Evolutionary conservation across 1,140 invertebrate genomes (phyloP), one percentile per base, ranked within the genome.

Genomic region (Ectropis grisescens): DNA sequence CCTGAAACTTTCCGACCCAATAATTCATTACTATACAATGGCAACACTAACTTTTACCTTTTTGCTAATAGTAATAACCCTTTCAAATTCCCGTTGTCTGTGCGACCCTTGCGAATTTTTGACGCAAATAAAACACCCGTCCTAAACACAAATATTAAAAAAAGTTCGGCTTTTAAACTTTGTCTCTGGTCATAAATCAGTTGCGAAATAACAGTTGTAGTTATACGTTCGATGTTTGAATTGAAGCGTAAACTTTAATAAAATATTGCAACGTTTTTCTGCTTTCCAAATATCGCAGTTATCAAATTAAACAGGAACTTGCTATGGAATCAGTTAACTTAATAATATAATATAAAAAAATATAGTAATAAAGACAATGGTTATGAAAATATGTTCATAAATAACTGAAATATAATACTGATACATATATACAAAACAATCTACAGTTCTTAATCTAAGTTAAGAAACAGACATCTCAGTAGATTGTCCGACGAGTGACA

Each of bases 21-120:
- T 80, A 80, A 78, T 81, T 81, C 76, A 81, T 81, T 81, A 81
- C 37, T 41, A 35, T 68, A 78, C 72, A 78, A 80, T 68, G 42
- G 50, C 53, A 58, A 66, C 58, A 75, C 67, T 64, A 71, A 70
- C 69, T 69, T 69, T 58, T 59, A 58, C 57, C 58, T 47, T 69
- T 58, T 47, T 69, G 65, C 51, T 75, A 80, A 71, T 78, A 78
- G 43, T 75, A 81, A 75, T 74, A 75, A 71, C 68, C 72, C 66
- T 75, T 76, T 56, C 47, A 50, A 47, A 16, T 25, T 41, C 32
- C 59, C 57, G 66, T 60, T 70, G 68, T 69, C 58, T 65, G 48
- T 49, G 48, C 52, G 52, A 74, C 72, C 76, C 72, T 78, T 72
- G 70, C 72, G 64, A 76, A 72, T 58, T 72, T 72, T 71, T 61